phyloP scores from a whole-genome alignment of 2,888 invertebrate genomes.

The Thymelicus acteon region DNA sequence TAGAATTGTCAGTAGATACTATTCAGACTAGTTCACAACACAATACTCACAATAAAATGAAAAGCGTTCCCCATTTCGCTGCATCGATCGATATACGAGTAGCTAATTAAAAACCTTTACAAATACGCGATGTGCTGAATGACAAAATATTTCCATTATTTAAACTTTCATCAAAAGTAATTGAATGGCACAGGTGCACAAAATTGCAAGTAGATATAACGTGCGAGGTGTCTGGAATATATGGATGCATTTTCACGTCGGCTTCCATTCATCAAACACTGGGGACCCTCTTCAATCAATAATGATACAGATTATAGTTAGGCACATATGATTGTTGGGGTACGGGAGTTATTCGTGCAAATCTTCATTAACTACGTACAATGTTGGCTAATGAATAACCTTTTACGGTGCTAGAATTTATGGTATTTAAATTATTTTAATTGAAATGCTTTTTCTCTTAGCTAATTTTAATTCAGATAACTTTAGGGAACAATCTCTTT shows the following conservation, averaged over 20 bases:
- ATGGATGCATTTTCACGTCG: conserved; percentile 10
- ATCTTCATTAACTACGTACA: conserved; percentile 20
- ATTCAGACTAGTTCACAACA: no score
- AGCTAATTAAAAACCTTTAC: no score
- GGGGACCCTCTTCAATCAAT: conserved; percentile 26
- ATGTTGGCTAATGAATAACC: no score
- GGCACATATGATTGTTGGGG: conserved; percentile 32
- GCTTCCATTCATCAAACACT: conserved; percentile 21
- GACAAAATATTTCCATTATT: no score
- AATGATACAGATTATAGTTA: conserved; percentile 28
- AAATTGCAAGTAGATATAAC: neutral
- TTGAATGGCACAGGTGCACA: neutral
- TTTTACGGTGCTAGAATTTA: no score
- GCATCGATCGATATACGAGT: no score
- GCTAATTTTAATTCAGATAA: neutral
- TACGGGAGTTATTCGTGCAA: conserved; percentile 11
- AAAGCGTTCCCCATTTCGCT: no score
- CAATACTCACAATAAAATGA: no score
- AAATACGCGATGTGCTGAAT: no score
- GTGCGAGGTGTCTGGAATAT: neutral
- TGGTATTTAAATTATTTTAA: no score
- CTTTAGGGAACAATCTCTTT: neutral
- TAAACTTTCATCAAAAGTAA: neutral
- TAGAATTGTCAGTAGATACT: no score
- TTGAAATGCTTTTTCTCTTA: no score